Evolutionary conservation across 2,113 vertebrate genomes (phyloP).

Genomic region (Heptranchias perlo): DNA sequence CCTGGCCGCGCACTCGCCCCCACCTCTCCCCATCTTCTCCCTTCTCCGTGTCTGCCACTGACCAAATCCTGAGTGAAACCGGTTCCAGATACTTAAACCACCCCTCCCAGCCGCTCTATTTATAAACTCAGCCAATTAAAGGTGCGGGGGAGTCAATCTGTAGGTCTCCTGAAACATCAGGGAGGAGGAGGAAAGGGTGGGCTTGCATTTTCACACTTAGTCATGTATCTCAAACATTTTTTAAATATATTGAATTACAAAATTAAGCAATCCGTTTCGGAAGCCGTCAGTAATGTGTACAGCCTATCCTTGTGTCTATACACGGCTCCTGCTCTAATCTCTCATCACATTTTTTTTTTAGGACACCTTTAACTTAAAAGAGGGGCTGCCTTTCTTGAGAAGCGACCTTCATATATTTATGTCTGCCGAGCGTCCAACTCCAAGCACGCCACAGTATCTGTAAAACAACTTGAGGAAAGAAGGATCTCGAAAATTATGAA

Average conservation of each 20-base stretch:
- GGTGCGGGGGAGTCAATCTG: background rate
- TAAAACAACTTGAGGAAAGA: background rate
- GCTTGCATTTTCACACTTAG: background rate
- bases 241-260: background rate
- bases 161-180: background rate
- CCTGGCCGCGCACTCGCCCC: background rate
- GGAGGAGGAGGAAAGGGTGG: background rate
- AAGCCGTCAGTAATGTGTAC: too few species aligned
- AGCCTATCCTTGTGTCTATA: background rate
- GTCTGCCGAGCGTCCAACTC: background rate
- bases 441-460: background rate
- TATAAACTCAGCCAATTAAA: conserved; percentile 28
- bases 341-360: background rate
- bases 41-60: background rate
- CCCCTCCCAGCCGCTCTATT: conserved; percentile 12
- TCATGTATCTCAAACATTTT: background rate
- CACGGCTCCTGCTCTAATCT: background rate
- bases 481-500: background rate
- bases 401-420: background rate
- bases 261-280: background rate
- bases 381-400: background rate
- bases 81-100: background rate
- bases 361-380: background rate
- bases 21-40: background rate
- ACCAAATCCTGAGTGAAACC: background rate